Conservation (phyloP, 2,888 invertebrate species). For the Ochlodes sylvanus region DNA sequence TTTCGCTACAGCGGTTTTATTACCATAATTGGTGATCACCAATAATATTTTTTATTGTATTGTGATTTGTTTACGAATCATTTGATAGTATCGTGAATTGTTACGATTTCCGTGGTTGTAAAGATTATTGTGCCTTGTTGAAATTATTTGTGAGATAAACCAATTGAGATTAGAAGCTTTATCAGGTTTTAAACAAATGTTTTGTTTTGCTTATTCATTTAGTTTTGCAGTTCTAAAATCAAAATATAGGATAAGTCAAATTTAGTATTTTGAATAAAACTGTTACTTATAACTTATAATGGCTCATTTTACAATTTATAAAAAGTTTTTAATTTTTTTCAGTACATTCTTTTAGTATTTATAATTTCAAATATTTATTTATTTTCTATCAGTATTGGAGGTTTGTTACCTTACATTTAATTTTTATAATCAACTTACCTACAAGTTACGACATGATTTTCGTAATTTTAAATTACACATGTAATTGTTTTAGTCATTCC, state of each 20-base stretch:
- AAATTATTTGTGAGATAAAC: conserved; percentile 1
- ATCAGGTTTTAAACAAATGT: conserved; percentile 3
- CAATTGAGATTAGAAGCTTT: neutral
- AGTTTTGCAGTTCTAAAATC: too few relatives aligned
- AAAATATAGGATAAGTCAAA: neutral
- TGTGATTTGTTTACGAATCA: conserved; percentile 16
- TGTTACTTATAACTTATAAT: too few relatives aligned
- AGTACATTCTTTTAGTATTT: too few relatives aligned
- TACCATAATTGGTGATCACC: neutral
- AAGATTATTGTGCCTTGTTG: neutral
- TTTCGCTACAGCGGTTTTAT: neutral
- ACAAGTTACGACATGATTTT: too few relatives aligned
- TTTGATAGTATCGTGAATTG: conserved; percentile 10
- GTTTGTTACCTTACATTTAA: conserved; percentile 5
- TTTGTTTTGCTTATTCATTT: neutral
- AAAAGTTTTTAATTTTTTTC: too few relatives aligned
- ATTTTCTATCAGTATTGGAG: conserved; percentile 36
- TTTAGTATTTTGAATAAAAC: neutral
- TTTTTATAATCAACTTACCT: conserved; percentile 2
- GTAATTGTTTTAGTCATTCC: neutral
- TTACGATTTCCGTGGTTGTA: neutral
- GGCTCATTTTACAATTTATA: too few relatives aligned
- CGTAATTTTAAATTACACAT: neutral
- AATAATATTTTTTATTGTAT: conserved; percentile 4
- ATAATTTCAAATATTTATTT: neutral